Evolutionary conservation across 2,113 vertebrate species (phyloP), one percentile per base, ranked within the genome.

Genomic region (Rhea americana): DNA sequence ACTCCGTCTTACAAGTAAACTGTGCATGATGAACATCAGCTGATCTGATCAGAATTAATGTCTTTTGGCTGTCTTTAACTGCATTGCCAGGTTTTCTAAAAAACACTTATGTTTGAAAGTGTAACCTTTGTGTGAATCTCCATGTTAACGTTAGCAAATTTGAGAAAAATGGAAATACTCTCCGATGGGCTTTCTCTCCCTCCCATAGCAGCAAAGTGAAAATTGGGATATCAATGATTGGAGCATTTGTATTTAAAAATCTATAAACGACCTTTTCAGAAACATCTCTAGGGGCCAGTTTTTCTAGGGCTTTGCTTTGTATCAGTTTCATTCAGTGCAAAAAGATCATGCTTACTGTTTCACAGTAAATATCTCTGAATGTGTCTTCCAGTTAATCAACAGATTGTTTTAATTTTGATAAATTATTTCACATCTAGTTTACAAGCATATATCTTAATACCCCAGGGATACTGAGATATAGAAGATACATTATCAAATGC

Each of bases 341-440:
- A 41, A 43, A 43, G 26, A 62, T 79, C 58, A 28, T 81, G 13
- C 13, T 84, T 80, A 65, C 45, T 56, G 16, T 76, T 85, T 72
- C 21, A 39, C 17, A 66, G 39, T 32, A 83, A 86, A 75, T 63
- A 48, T 24, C 11, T 72, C 47, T n/a, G 30, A 86, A 17, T 55
- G 13, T 53, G n/a, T 68, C 15, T 47, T 83, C 82, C 56, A 16
- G 15, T 59, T 81, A n/a, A 63, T 55, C 47, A 47, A 28, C 15
- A 67, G 74, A 82, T 85, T 81, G 37, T 55, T 65, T 37, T 28
- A 84, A 82, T 83, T 88, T 35, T 71, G 13, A 63, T 35, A 75
- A 83, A 81, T 32, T 78, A 85, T 71, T 91, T 81, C 24, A 13
- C 20, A 11, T n/a, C 17, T 55, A 75, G 32, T 82, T 89, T 89